phyloP scores from a whole-genome alignment of 2,797 vertebrate species.

The Apodemus agrarius region DNA sequence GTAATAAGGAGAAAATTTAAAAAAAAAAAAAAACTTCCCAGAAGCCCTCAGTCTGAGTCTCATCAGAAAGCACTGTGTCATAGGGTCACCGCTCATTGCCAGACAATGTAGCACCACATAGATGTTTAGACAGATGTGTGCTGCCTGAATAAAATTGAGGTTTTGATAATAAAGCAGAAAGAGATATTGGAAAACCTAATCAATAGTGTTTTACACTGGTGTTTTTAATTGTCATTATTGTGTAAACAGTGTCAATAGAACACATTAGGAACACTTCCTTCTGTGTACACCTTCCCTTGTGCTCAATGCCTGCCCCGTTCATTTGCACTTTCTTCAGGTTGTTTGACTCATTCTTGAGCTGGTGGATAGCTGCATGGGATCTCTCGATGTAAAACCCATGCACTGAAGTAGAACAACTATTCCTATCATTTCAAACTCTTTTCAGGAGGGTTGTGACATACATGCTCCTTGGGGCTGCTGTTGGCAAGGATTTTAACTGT shows the following conservation, averaged over 20 bases:
- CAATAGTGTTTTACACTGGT: background rate
- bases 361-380: background rate
- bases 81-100: background rate
- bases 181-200: background rate
- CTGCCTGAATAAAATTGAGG: background rate
- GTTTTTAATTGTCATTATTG: background rate
- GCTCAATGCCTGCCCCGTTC: background rate
- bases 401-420: background rate
- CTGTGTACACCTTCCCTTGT: background rate
- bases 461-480: background rate
- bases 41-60: background rate
- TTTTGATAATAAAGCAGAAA: background rate
- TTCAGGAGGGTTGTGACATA: background rate
- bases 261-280: background rate
- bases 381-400: background rate
- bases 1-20: background rate
- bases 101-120: background rate
- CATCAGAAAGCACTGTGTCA: background rate
- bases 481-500: too few species aligned
- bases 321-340: background rate
- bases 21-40: background rate
- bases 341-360: background rate
- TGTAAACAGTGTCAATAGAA: background rate
- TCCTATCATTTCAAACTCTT: background rate
- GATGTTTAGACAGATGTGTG: background rate